Evolutionary conservation across 30 jellyfish, hydroid and myxozoan genomes (phyloP), one percentile per base, ranked within the genome.

Genomic region (Aurelia sp.): DNA sequence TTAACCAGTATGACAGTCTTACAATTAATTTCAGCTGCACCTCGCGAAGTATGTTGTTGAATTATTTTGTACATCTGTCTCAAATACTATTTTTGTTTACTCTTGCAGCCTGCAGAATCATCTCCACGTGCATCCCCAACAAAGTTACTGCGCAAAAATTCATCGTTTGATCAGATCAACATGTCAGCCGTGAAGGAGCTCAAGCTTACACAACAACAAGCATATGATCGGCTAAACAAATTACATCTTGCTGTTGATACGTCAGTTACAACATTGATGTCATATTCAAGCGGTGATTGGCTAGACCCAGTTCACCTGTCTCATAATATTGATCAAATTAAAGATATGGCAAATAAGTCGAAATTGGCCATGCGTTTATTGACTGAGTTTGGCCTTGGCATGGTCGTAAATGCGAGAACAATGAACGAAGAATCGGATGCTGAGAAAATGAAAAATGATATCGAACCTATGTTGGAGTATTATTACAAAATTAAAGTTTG

Each of bases 161-260:
- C 96, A 4, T 62, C 93, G 13, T 95, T 94, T 22, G 99, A 94
- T 52, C 97, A 94, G 67, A 89, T 94, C 76, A 94, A 94, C 76
- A 82, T 94, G 91, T 96, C 93, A 35, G 99, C 99, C 13, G 99
- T 94, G 72, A 89, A 86, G 84, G 97, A 88, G 69, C 80, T 94
- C 31, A 89, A 89, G 30, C 62, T 94, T 58, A 88, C 91, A 33
- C 82, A 71, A 31, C 51, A 50, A 47, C 97, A 88, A 64, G 99
- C 97, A 0, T 72, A 76, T 22, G 97, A 94, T n/a, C 91, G 99
- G 16, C 95, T 94, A 3, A 83, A 78, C 55, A 94, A 94, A 64
- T 87, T 94, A 51, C 99, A 94, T 64, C 92, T 94, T 38, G 99
- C 99, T 4, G 99, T 94, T 35, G 97, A 94, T 63, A 94, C 99